Conservation (phyloP, 2,888 invertebrate genomes). For the Odontocolon sp. region DNA sequence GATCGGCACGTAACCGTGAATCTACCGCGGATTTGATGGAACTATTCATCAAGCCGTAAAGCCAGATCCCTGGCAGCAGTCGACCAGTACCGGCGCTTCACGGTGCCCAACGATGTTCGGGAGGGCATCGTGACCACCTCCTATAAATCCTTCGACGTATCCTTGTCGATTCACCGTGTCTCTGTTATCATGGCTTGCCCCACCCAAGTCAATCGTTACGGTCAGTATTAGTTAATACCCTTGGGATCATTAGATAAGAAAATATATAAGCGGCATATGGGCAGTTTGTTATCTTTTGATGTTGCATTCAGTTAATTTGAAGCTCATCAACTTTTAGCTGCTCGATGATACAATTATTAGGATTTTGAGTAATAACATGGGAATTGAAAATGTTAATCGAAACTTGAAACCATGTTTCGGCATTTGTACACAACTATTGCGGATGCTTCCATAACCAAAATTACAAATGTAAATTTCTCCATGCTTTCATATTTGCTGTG, state of each 20-base stretch:
- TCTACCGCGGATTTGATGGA: constrained; percentile 50
- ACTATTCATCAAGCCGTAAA: constrained; percentile 63
- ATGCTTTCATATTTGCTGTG: no score
- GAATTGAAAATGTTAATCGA: no score
- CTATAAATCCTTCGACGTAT: constrained; percentile 37
- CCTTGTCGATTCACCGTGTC: constrained; percentile 35
- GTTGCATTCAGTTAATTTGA: no score
- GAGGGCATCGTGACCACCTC: constrained; percentile 1
- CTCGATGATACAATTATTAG: no score
- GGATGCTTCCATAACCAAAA: no score
- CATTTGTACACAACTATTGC: no score
- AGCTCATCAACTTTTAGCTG: no score
- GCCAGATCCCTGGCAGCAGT: constrained; percentile 55
- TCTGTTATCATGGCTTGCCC: constrained; percentile 40
- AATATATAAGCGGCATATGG: no score
- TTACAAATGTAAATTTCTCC: no score
- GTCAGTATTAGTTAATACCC: constrained; percentile 18
- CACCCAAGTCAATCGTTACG: constrained; percentile 1
- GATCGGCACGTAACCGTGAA: constrained; percentile 11
- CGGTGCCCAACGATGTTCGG: not conserved
- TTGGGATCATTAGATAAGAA: not conserved
- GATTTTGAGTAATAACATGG: no score
- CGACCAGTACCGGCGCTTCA: constrained; percentile 16
- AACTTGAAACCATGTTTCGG: no score
- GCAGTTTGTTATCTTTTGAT: no score